These are phyloP conservation scores for Tychaedon coryphoeus DNA, from an alignment of 2,113 vertebrate genomes.

Conservation along the genomic window DNA sequence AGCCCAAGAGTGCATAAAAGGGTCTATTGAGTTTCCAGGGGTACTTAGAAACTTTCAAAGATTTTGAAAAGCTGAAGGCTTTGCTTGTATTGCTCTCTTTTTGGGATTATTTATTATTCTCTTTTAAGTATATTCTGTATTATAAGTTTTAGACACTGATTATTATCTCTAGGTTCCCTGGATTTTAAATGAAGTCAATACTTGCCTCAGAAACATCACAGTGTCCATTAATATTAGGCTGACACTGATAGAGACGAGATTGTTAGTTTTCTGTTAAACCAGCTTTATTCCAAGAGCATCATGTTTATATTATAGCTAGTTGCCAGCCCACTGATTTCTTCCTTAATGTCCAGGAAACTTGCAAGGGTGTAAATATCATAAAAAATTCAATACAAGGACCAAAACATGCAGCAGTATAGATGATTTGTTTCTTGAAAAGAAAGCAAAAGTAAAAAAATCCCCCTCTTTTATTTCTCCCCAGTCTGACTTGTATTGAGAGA, in stretches of 20 bases:
- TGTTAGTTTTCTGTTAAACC: not conserved
- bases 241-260: not conserved
- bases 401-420: not conserved
- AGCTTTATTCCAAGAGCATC: not conserved
- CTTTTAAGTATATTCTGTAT: not conserved
- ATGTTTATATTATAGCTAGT: not conserved
- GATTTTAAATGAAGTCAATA: not conserved
- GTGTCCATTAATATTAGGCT: not conserved
- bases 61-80: not conserved
- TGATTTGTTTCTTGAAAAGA: not conserved
- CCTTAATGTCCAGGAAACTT: not conserved
- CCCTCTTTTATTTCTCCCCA: not conserved
- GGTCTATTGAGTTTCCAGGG: not conserved
- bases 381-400: not conserved
- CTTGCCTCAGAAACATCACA: not conserved
- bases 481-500: not conserved
- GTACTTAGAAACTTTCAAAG: not conserved
- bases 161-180: not conserved
- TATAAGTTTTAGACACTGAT: not conserved
- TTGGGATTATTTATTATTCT: not conserved
- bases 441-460: not conserved
- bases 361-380: not conserved
- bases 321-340: not conserved
- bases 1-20: not conserved
- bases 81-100: not conserved